phyloP scores from a whole-genome alignment of 2,888 invertebrate species.

The Cephus runcator region DNA sequence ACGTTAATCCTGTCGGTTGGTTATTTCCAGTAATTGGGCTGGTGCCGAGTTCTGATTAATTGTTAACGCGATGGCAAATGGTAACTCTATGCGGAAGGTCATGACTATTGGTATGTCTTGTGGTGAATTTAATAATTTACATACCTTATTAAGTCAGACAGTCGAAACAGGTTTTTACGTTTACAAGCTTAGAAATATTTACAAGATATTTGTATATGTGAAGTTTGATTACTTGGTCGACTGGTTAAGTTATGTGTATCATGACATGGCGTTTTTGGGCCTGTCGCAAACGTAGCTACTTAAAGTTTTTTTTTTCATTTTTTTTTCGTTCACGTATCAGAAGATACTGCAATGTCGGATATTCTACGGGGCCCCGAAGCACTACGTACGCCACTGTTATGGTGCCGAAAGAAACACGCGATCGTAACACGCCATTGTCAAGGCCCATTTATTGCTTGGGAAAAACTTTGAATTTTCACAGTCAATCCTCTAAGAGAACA shows the following conservation, averaged over 20 bases:
- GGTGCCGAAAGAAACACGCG: no score
- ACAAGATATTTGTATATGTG: background rate
- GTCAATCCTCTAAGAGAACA: background rate
- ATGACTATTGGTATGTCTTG: background rate
- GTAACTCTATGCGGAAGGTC: background rate
- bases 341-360: background rate
- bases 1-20: background rate
- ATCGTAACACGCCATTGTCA: no score
- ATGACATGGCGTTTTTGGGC: background rate
- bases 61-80: background rate
- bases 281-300: background rate
- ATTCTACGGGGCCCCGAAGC: background rate
- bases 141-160: background rate
- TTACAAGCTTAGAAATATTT: background rate
- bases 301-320: background rate
- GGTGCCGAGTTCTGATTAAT: background rate
- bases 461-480: background rate
- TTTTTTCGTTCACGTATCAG: no score
- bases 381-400: background rate
- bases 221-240: background rate
- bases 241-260: conserved; percentile 14
- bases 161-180: background rate
- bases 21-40: background rate
- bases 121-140: background rate
- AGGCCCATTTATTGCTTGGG: background rate